phyloP scores from a whole-genome alignment of 2,113 vertebrate genomes.

The Ctenomys sociabilis region DNA sequence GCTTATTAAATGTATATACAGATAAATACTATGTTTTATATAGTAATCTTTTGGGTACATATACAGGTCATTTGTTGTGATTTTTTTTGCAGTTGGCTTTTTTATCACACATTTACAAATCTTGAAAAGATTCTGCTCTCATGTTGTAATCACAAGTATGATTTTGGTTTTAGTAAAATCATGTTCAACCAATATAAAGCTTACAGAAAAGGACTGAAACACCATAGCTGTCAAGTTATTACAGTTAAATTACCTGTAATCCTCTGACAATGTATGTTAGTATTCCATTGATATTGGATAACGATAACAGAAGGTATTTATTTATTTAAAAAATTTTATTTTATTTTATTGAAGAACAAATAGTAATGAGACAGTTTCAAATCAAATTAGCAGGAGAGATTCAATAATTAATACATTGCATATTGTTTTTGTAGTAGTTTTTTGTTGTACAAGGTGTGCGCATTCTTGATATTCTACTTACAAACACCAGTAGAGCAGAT shows the following conservation, averaged over 20 bases:
- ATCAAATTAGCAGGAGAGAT: no score
- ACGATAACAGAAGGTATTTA: not conserved
- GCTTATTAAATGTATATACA: not conserved
- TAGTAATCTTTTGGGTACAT: not conserved
- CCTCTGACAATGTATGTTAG: not conserved
- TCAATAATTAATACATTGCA: no score
- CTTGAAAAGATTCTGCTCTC: not conserved
- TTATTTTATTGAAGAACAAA: no score
- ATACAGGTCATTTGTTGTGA: not conserved
- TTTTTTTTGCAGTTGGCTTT: not conserved
- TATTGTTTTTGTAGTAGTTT: no score
- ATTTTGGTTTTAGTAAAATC: conserved; percentile 39
- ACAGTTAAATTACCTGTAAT: not conserved
- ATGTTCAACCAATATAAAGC: conserved; percentile 7
- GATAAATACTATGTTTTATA: not conserved
- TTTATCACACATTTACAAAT: not conserved
- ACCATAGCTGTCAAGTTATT: not conserved
- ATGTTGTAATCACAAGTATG: not conserved
- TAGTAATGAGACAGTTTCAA: no score
- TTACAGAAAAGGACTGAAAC: conserved; percentile 21
- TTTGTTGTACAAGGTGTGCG: no score
- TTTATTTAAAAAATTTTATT: no score
- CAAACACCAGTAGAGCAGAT: no score
- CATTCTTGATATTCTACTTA: no score
- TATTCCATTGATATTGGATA: conserved; percentile 23